Evolutionary conservation across 2,797 vertebrate species (phyloP), one percentile per base, ranked within the genome.

Genomic region (Hozukius guyotensis): DNA sequence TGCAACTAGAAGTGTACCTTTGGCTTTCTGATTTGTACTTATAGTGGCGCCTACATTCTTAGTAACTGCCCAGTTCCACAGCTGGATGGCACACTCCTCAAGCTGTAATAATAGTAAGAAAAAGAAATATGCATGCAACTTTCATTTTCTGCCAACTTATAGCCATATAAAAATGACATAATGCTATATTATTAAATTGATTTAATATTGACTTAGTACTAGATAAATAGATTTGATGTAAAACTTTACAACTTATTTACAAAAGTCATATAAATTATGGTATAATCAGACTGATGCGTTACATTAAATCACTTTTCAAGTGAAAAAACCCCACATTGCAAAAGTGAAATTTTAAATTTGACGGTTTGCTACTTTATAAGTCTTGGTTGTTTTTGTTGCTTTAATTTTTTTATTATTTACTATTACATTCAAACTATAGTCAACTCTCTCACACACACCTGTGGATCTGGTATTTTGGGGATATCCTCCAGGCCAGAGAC

Each of bases 21-120:
- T 97, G 84, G 96, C 96, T 93, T 94, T 96, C 76, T 97, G 96
- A 14, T 93, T 91, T 59, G 95, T 93, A 78, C 7, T 97, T 76
- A 99, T 87, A 56, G 87, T 18, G 25, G 85, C 91, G 55, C 69
- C 87, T 6, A 64, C 64, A 89, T 94, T 96, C 85, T 95, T 97
- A 20, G 94, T 95, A 67, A 97, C 95, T 76, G 95, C 89, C 98
- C 98, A 99, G 90, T 99, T 99, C 98, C 98, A 99, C 82, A 99
- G 92, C 68, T 91, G 96, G 82, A 98, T n/a, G 71, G 97, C 96
- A 93, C 73, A 89, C 82, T 97, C 97, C 92, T 98, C 97, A 69
- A 97, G 75, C 98, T 99, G 89, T 32, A 82, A 84, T 13, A 76
- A 34, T 7, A 61, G 5, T 16, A 25, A 27, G 16, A 34, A 69